These are phyloP conservation scores for Clarias pachynema DNA, from an alignment of 2,797 vertebrate genomes.

Conservation along the genomic window DNA sequence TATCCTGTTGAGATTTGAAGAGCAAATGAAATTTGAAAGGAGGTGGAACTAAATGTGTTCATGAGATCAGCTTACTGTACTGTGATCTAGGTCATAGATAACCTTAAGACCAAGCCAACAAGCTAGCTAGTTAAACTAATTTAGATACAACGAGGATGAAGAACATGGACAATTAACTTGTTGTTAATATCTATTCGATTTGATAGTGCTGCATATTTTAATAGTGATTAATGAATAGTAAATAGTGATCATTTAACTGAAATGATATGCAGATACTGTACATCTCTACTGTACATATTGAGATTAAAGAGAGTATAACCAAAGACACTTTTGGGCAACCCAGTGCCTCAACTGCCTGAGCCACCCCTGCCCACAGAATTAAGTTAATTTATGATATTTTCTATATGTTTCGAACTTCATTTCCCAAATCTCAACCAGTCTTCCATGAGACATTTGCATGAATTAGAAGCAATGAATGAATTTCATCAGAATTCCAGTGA, in stretches of 20 bases:
- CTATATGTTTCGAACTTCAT: background rate
- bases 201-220: background rate
- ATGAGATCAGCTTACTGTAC: background rate
- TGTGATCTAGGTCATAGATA: background rate
- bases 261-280: background rate
- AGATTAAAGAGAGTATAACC: background rate
- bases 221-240: background rate
- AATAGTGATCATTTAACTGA: background rate
- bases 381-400: background rate
- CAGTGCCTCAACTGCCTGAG: too few relatives aligned
- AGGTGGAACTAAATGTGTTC: background rate
- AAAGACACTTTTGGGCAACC: background rate
- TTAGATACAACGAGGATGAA: background rate
- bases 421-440: background rate
- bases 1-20: too few relatives aligned
- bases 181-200: background rate
- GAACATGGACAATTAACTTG: background rate
- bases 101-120: background rate
- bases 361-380: too few relatives aligned
- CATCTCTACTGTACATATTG: too few relatives aligned
- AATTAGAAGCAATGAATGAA: background rate
- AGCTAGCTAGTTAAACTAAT: background rate
- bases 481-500: background rate
- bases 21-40: too few relatives aligned
- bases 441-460: background rate